Base-by-base conservation (phyloP, 2,797 vertebrate species). In the Hydrolagus colliei region DNA sequence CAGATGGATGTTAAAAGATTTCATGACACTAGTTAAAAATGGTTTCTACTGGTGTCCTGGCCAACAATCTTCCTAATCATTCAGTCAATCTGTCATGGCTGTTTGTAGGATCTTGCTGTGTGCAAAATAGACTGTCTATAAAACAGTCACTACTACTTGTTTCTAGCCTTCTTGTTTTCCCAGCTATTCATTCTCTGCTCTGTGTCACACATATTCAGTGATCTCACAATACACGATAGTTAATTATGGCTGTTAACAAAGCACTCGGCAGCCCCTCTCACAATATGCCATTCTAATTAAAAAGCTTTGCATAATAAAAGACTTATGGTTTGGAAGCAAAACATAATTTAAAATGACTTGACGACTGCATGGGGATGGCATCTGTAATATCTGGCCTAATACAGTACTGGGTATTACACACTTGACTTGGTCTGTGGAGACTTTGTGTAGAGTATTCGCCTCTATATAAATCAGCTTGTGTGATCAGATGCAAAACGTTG, bases 281-380 rank as follows among this genome's bases (percentile, higher is more conserved):
- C 41, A 27, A 52, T 84, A 68, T 84, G 32, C 41, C 32, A 52
- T 27, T 10, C 67, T 35, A 71, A 71, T 71, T 71, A 68, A 14
- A 35, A 84, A 68, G 27, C 65, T 11, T 68, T 67, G 71, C 52
- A 71, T 84, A 35, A 84, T 41, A 84, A 52, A 13, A 82, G 16
- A 16, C 14, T 71, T 20, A 84, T 84, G 67, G 68, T 35, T 71
- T 67, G 9, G 65, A 68, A 84, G 9, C 27, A 84, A 84, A 84
- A 84, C 65, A 84, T 16, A 84, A 35, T 35, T 84, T 84, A 68
- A 84, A 84, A n/a, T 84, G 9, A 77, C 18, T 77, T 77, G 65
- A 84, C 41, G 67, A 41, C 65, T 68, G 27, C 27, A 71, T 84
- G 41, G 78, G 16, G 65, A 84, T 4, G 18, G 16, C 79, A 32